Evolutionary conservation across 1,140 invertebrate species (phyloP).

Genomic region (Euglossa dilemma): DNA sequence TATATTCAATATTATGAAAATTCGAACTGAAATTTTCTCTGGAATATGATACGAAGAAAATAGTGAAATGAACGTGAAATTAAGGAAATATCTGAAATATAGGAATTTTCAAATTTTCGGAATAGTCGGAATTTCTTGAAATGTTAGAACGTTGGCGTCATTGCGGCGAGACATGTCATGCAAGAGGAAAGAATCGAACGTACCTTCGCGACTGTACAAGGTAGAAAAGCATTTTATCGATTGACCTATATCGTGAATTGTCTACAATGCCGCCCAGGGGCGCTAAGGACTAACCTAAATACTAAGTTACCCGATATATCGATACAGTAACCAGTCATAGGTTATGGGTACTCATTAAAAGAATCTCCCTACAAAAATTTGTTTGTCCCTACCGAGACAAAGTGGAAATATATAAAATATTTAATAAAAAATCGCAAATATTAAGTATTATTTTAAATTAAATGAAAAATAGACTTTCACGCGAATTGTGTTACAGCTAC

Average conservation of each 20-base stretch:
- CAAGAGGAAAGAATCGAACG: conserved; percentile 70
- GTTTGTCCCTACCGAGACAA: background rate
- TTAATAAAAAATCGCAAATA: background rate
- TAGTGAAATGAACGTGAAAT: background rate
- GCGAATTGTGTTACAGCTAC: background rate
- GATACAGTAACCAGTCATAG: conserved; percentile 30
- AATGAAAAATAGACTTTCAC: background rate
- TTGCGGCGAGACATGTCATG: conserved; percentile 35
- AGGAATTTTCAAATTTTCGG: background rate
- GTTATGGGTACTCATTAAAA: background rate
- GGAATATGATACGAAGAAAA: background rate
- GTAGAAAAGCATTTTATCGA: conserved; percentile 77
- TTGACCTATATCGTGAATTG: conserved; percentile 78
- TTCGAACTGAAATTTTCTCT: background rate
- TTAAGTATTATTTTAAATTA: background rate
- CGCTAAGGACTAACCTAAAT: conserved; percentile 73
- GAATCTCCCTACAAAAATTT: background rate
- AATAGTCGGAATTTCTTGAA: background rate
- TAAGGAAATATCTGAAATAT: background rate
- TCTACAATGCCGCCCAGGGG: conserved; percentile 71
- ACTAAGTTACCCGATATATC: conserved; percentile 56
- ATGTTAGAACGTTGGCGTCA: background rate
- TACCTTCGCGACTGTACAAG: conserved; percentile 70
- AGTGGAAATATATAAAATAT: background rate
- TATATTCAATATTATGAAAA: too few species aligned